phyloP scores from a whole-genome alignment of 2,888 invertebrate genomes.

The Melitaea athalia region DNA sequence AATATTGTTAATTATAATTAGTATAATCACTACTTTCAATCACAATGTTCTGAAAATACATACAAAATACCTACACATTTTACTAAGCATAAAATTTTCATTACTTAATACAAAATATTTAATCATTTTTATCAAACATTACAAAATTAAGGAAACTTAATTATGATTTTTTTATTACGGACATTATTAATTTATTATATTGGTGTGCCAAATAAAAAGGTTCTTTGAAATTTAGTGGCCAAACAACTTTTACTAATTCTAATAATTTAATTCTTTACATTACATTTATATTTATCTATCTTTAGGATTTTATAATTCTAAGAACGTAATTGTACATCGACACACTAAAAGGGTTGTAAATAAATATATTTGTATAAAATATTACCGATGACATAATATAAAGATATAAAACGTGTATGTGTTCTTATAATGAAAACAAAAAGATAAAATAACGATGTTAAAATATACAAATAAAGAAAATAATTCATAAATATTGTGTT shows the following conservation, averaged over 20 bases:
- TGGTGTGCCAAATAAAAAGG: background rate
- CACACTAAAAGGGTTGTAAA: slow-evolving; percentile 40
- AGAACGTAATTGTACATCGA: slow-evolving; percentile 29
- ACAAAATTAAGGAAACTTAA: background rate
- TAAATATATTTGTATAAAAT: slow-evolving; percentile 41
- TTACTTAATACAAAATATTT: background rate
- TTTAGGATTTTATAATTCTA: slow-evolving; percentile 11
- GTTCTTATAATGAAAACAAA: slow-evolving; percentile 37
- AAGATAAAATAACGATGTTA: slow-evolving; percentile 34
- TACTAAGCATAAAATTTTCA: too few species aligned
- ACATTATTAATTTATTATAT: too few species aligned
- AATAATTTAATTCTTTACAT: background rate
- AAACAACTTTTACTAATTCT: background rate
- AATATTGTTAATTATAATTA: background rate
- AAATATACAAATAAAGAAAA: slow-evolving; percentile 41
- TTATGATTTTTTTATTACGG: slow-evolving; percentile 5
- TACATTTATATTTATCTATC: background rate
- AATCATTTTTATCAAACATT: background rate
- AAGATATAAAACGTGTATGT: slow-evolving; percentile 38
- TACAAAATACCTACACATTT: background rate
- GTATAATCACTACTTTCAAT: background rate
- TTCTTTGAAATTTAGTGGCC: background rate
- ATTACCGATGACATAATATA: slow-evolving; percentile 35
- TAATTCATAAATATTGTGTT: slow-evolving; percentile 26
- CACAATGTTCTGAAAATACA: background rate